Evolutionary conservation across 92 coral and sea anemone genomes (phyloP).

Genomic region (Porites rus): DNA sequence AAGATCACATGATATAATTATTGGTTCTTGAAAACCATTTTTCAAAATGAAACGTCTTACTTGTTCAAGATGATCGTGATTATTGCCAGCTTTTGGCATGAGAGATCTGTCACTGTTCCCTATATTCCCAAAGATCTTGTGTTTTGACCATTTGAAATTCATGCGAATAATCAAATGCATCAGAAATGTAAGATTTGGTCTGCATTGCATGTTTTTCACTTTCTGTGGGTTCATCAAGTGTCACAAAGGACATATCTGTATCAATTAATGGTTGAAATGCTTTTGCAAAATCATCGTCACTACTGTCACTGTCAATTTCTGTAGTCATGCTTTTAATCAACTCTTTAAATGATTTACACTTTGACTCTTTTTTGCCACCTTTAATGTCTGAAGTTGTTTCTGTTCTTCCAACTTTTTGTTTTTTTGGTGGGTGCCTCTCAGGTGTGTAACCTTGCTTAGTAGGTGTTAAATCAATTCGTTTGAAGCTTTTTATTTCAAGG

Average conservation of each 20-base stretch:
- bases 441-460: constrained; percentile 10
- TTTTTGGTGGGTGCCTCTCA: constrained; percentile 10
- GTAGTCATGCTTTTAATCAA: not conserved
- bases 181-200: not conserved
- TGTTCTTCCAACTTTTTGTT: not conserved
- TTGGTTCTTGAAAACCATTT: not conserved
- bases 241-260: not conserved
- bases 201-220: not conserved
- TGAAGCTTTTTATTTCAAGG: not conserved
- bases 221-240: constrained; percentile 6
- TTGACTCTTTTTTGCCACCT: not conserved
- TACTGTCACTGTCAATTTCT: not conserved
- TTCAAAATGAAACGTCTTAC: not conserved
- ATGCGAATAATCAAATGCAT: not conserved
- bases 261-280: not conserved
- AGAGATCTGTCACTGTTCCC: not conserved
- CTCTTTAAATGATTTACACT: not conserved
- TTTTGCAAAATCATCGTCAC: not conserved
- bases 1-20: constrained; percentile 6
- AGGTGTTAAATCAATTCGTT: constrained; percentile 1
- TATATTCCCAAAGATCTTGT: not conserved
- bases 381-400: no score
- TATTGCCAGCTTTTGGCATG: constrained; percentile 1
- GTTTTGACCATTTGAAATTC: not conserved
- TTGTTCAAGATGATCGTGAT: not conserved